Conservation (phyloP, 1,140 invertebrate species). For the Leptoteleia sp. region DNA sequence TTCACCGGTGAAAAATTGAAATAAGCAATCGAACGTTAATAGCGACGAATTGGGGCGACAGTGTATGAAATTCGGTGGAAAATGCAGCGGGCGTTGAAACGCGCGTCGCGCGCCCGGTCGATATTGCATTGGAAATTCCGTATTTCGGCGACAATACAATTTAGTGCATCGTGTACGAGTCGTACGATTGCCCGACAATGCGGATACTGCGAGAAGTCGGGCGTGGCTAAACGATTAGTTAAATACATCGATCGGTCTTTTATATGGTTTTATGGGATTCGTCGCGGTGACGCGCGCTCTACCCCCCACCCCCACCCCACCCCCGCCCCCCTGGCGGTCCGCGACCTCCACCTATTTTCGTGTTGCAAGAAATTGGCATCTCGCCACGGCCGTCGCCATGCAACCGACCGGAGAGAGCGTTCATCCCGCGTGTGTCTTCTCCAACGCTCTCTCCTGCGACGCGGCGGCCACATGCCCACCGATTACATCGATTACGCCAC, state of each 20-base stretch:
- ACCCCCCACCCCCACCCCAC: no score
- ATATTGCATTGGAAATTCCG: conserved; percentile 55
- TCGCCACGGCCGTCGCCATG: conserved; percentile 67
- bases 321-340: no score
- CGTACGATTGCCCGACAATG: conserved; percentile 63
- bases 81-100: conserved; percentile 34
- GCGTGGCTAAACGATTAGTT: conserved; percentile 67
- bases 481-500: conserved; percentile 69
- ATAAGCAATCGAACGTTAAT: conserved; percentile 30
- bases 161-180: conserved; percentile 38
- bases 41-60: conserved; percentile 42
- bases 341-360: conserved; percentile 77
- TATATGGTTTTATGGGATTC: conserved; percentile 68
- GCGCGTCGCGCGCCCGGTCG: conserved; percentile 37
- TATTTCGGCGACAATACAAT: conserved; percentile 43
- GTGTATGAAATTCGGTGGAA: conserved; percentile 52
- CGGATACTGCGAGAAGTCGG: conserved; percentile 54
- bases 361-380: conserved; percentile 74
- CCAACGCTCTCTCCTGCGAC: conserved; percentile 9
- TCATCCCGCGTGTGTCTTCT: conserved; percentile 45
- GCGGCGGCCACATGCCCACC: conserved; percentile 59
- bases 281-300: conserved; percentile 56
- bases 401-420: conserved; percentile 29
- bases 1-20: no score
- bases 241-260: conserved; percentile 69